Base-by-base conservation (phyloP, 1,140 invertebrate species). In the Papilio polytes region DNA sequence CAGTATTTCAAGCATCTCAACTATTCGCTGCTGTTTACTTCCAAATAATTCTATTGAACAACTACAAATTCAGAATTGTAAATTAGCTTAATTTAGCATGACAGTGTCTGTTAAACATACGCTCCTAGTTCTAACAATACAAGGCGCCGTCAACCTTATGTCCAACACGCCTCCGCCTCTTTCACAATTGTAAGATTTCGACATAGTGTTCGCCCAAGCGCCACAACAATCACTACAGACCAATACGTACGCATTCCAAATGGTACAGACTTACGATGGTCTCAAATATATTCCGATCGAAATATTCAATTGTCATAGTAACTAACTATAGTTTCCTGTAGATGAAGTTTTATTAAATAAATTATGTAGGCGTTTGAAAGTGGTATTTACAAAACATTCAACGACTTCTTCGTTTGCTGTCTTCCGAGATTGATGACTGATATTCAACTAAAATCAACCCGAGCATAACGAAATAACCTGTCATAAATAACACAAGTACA, bases 141-240 rank as follows among this genome's bases (percentile, higher is more conserved):
- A 66, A 63, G 56, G 36, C n/a, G 72, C 2, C 72, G 12, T 77
- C 81, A 80, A 56, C 81, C 83, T 84, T 82, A 86, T 82, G 80
- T 80, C 70, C 74, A 85, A 81, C 83, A 85, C 84, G 88, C 86
- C 87, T 88, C 86, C 87, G 88, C 73, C 84, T 92, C 84, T 94
- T 92, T 93, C 92, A 90, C 92, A 94, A 94, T 90, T 84, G 85
- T 78, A 78, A 87, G 73, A 86, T 94, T 93, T 93, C 92, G 90
- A 89, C 91, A 94, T 83, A 82, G 83, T 70, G 80, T 81, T 84
- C 81, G 86, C 90, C 89, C 31, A 78, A 63, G 77, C 77, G 77
- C 53, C 56, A 88, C 87, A 74, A 51, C 26, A 78, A 78, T 78
- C 77, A 66, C 63, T 66, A 26, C 51, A n/a, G 31, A 66, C 20